Conservation (phyloP, 2,797 vertebrate species). For the Sebastiscus albofasciatus region DNA sequence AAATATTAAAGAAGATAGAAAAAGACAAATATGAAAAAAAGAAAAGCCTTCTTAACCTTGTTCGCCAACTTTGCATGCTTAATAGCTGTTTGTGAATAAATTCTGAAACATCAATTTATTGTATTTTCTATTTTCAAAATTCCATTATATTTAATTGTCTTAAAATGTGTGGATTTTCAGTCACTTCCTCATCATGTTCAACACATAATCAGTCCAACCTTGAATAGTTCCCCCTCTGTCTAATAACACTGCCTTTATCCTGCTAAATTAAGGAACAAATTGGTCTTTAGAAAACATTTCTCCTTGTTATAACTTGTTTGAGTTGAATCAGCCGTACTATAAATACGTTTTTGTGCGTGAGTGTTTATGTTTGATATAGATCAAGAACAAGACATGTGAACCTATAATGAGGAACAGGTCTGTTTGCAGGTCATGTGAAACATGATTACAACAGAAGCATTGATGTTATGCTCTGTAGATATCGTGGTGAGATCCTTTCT, state of each 20-base stretch:
- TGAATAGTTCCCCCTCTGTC: neutral
- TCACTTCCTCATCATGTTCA: neutral
- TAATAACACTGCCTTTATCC: neutral
- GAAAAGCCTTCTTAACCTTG: neutral
- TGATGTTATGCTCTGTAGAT: slow-evolving; percentile 21
- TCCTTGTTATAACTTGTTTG: neutral
- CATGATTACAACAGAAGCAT: slow-evolving; percentile 38
- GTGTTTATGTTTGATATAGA: neutral
- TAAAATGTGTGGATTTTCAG: neutral
- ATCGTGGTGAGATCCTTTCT: slow-evolving; percentile 8
- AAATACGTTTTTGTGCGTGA: neutral
- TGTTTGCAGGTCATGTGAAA: slow-evolving; percentile 44
- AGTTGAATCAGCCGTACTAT: neutral
- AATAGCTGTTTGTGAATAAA: neutral
- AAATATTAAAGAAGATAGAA: neutral
- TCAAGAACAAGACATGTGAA: slow-evolving; percentile 15
- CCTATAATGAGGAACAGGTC: slow-evolving; percentile 16
- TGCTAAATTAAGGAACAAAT: neutral
- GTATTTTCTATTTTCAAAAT: neutral
- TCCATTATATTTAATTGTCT: neutral
- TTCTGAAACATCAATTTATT: neutral
- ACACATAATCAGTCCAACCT: slow-evolving; percentile 11
- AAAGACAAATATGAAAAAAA: neutral
- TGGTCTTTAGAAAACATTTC: neutral
- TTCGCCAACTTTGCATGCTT: neutral